Conservation (phyloP, 1,140 invertebrate species). For the Leptoteleia sp. region DNA sequence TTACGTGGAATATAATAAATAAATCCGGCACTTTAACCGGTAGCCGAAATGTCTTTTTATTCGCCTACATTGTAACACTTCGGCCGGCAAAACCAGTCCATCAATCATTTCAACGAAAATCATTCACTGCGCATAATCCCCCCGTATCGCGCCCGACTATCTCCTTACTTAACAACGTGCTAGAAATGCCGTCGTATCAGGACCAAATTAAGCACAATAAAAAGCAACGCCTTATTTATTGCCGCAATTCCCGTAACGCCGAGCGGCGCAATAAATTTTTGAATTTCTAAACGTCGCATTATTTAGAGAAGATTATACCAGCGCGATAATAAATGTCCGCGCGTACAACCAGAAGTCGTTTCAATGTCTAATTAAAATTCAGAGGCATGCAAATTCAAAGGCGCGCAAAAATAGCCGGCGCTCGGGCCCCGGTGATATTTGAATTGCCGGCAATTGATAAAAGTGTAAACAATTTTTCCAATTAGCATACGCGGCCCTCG, state of each 20-base stretch:
- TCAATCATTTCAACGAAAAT: conserved; percentile 47
- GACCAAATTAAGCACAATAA: conserved; percentile 59
- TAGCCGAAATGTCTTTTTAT: conserved; percentile 16
- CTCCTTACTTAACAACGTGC: conserved; percentile 31
- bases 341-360: conserved; percentile 51
- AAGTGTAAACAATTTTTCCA: conserved; percentile 47
- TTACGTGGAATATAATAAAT: conserved; percentile 7
- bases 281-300: conserved; percentile 44
- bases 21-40: background rate
- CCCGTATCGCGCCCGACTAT: conserved; percentile 28
- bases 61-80: conserved; percentile 19
- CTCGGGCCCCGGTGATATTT: conserved; percentile 27
- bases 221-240: conserved; percentile 47
- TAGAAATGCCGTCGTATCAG: conserved; percentile 37
- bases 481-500: conserved; percentile 30
- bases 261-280: conserved; percentile 32
- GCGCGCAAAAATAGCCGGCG: conserved; percentile 5
- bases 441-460: conserved; percentile 28
- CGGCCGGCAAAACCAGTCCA: conserved; percentile 8
- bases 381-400: conserved; percentile 27
- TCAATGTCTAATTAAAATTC: conserved; percentile 48
- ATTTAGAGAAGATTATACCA: conserved; percentile 22
- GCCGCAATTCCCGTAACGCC: conserved; percentile 7
- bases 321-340: conserved; percentile 31
- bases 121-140: conserved; percentile 26